Evolutionary conservation across 2,888 invertebrate species (phyloP).

Genomic region (Cerceris rybyensis): DNA sequence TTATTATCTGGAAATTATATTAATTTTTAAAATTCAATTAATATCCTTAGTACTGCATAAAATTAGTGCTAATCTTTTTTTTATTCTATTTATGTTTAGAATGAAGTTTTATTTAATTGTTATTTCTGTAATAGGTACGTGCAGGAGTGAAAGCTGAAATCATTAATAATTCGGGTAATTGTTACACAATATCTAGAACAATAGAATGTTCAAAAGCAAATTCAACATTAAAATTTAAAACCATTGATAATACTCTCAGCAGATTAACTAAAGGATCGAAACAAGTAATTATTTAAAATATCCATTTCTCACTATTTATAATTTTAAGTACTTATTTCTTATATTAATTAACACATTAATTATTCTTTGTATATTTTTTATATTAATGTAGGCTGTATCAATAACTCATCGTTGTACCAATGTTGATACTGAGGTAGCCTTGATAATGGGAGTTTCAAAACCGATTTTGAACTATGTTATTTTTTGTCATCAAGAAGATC

Average conservation of each 20-base stretch:
- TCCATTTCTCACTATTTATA: background rate
- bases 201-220: conserved; percentile 86
- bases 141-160: conserved; percentile 83
- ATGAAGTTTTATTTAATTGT: background rate
- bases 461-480: conserved; percentile 97
- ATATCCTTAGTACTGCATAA: background rate
- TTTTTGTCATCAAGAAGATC: conserved; percentile 99
- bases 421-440: conserved; percentile 88
- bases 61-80: background rate
- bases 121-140: conserved; percentile 70
- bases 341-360: no score
- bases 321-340: conserved; percentile 7
- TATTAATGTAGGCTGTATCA: conserved; percentile 79
- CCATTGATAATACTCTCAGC: conserved; percentile 86
- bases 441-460: conserved; percentile 92
- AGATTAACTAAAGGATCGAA: conserved; percentile 66
- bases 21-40: no score
- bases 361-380: no score
- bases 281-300: conserved; percentile 55
- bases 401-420: conserved; percentile 88
- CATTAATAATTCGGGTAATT: conserved; percentile 85
- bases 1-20: no score
- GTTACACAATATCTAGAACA: conserved; percentile 86
- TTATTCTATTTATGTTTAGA: background rate
- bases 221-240: conserved; percentile 85